Evolutionary conservation across 2,888 invertebrate species (phyloP), one percentile per base, ranked within the genome.

Genomic region (Spodoptera littoralis): DNA sequence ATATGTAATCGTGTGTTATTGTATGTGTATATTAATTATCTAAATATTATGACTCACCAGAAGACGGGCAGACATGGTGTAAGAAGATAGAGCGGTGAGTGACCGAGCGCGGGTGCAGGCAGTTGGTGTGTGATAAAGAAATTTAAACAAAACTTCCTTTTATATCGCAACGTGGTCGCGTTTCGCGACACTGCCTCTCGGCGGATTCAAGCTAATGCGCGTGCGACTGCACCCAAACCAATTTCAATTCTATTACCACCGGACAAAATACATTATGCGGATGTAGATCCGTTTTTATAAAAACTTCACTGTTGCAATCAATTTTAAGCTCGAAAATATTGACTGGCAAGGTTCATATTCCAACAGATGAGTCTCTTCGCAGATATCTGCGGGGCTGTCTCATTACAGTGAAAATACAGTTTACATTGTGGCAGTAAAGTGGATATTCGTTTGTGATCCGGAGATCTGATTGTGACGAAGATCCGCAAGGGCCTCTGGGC

Each of bases 121-220:
- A 80, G 84, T 76, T 77, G 89, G 88, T 91, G 84, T 93, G 89
- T 94, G 93, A 92, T 92, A 93, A 92, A 93, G 90, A 93, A 89
- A 92, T 92, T 92, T 91, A 86, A 88, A 92, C 90, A 89, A 92
- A 91, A 93, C 90, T 93, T 91, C 92, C 93, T 94, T 94, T 93
- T 94, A 94, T 94, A 94, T 92, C 85, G 87, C 93, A 92, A 94
- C 94, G 93, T 93, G 92, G 86, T 92, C 81, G 89, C 88, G 92
- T 92, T 94, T 93, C 93, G 93, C 93, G 94, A 94, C 91, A 91
- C 88, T 90, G 92, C 90, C 87, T 90, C 91, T 89, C 82, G 65
- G 82, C 84, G 66, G 76, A 86, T 87, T 85, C 84, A 76, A 85
- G 84, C 83, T 83, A 81, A 84, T 82, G 81, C 77, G 75, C 79